These are phyloP conservation scores for Drosophila pegasa DNA, from an alignment of 2,888 invertebrate genomes.

Conservation along the genomic window DNA sequence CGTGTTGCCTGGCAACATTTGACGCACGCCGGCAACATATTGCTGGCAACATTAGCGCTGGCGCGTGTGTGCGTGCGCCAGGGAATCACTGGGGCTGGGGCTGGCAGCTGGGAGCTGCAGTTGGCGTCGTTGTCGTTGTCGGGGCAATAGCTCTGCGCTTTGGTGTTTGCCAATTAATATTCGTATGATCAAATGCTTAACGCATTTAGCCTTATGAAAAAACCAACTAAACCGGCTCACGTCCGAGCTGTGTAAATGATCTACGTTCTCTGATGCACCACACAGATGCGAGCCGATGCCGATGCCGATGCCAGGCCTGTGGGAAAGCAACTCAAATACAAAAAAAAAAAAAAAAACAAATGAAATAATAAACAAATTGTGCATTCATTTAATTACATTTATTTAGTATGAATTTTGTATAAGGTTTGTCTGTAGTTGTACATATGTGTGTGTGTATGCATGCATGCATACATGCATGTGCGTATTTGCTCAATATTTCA, in stretches of 20 bases:
- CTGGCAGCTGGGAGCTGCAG: constrained; percentile 9
- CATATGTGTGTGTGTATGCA: constrained; percentile 28
- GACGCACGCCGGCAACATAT: constrained; percentile 70
- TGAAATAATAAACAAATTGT: constrained; percentile 38
- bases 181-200: constrained; percentile 81
- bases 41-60: constrained; percentile 72
- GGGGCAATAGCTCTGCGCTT: constrained; percentile 58
- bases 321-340: constrained; percentile 60
- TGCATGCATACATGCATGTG: constrained; percentile 17
- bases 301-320: constrained; percentile 52
- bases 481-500: constrained; percentile 55
- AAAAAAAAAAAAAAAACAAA: no score
- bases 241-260: constrained; percentile 76
- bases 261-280: constrained; percentile 38
- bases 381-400: constrained; percentile 66
- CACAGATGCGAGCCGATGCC: constrained; percentile 21
- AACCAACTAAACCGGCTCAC: constrained; percentile 80
- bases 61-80: constrained; percentile 33
- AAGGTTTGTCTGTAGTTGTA: constrained; percentile 41
- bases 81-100: constrained; percentile 6
- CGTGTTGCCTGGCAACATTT: constrained; percentile 57
- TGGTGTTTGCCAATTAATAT: constrained; percentile 80
- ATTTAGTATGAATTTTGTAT: constrained; percentile 64
- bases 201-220: constrained; percentile 80
- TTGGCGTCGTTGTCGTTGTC: constrained; percentile 33